A percentile compares a stretch with the other conserved stretches of the same genome.
Evolutionary conservation across 2,888 invertebrate genomes (phyloP).

Genomic region (Oxyteleia sp.): DNA sequence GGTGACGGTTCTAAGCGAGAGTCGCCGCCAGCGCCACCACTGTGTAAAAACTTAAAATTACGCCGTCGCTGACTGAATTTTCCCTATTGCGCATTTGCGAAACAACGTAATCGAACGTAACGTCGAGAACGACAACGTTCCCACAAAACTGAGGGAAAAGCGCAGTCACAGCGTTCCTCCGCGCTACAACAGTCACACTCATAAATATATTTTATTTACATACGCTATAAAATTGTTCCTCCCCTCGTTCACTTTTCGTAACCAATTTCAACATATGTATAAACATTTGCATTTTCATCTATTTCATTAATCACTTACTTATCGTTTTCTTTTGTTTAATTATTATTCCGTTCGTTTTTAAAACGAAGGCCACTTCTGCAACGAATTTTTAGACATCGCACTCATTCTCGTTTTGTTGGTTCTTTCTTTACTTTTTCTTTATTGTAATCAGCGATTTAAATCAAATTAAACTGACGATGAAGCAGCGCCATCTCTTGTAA

Average conservation of each 20-base stretch:
- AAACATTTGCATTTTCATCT: constrained; percentile 28
- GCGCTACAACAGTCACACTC: constrained; percentile 82
- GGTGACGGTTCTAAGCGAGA: too few relatives aligned
- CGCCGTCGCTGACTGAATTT: too few relatives aligned
- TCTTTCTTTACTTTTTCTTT: constrained; percentile 7
- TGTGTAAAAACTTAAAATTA: too few relatives aligned
- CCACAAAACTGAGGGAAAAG: constrained; percentile 68
- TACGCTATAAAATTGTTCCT: constrained; percentile 76
- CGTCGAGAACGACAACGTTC: constrained; percentile 74
- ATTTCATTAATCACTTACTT: neutral
- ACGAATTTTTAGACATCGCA: constrained; percentile 4
- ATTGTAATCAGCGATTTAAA: constrained; percentile 8
- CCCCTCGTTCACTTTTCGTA: constrained; percentile 26
- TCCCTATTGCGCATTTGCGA: too few relatives aligned
- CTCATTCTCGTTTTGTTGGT: neutral
- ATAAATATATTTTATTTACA: constrained; percentile 78
- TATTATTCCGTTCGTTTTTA: constrained; percentile 35
- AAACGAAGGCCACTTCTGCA: constrained; percentile 55
- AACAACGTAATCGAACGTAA: constrained; percentile 62
- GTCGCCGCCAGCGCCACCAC: too few relatives aligned
- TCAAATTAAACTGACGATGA: constrained; percentile 3
- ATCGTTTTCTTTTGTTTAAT: neutral
- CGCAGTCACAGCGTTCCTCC: constrained; percentile 78
- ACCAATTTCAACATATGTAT: constrained; percentile 63
- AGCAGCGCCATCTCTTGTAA: neutral